Base-by-base conservation (phyloP, 2,888 invertebrate species). In the Oeneis ivallda region DNA sequence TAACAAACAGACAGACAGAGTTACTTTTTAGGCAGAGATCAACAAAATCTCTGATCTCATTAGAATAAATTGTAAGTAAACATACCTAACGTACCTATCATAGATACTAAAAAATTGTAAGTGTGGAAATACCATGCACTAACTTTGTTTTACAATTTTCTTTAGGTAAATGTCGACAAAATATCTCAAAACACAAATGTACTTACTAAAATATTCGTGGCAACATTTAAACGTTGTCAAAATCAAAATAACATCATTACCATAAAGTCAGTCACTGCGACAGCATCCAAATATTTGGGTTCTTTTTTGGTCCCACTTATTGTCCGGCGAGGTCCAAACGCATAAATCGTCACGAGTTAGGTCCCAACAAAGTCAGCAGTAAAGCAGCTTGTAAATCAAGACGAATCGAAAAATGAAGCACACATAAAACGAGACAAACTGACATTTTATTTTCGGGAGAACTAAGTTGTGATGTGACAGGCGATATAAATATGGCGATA, bases 311-410 rank as follows among this genome's bases (percentile, higher is more conserved):
- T 13, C 83, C 81, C 78, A 76, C 79, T 79, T 79, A 83, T 85
- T 87, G 87, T 86, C 82, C 80, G 72, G 76, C 79, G 78, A 76
- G 79, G 80, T 79, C 78, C 80, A 78, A n/a, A 71, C 76, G 74
- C 89, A 88, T 92, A 91, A 91, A 92, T 90, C 85, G 81, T 83
- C 76, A 78, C 86, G 85, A 84, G 88, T 90, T 90, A 89, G 85
- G 79, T 81, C 79, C 83, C 85, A 86, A 91, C 89, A 91, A 91
- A 89, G 89, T 89, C 80, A 82, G 85, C 85, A 84, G 86, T 89
- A 87, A 90, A 89, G 80, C 79, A 82, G 87, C 82, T 83, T 87
- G 89, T 90, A 91, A 90, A 90, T 90, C 90, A 90, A 87, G 88
- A 85, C 81, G 84, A 86, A 81, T 85, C 87, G 82, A 81, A 87